Conservation (phyloP, 2,113 vertebrate genomes). For the Sylvilagus bachmani region DNA sequence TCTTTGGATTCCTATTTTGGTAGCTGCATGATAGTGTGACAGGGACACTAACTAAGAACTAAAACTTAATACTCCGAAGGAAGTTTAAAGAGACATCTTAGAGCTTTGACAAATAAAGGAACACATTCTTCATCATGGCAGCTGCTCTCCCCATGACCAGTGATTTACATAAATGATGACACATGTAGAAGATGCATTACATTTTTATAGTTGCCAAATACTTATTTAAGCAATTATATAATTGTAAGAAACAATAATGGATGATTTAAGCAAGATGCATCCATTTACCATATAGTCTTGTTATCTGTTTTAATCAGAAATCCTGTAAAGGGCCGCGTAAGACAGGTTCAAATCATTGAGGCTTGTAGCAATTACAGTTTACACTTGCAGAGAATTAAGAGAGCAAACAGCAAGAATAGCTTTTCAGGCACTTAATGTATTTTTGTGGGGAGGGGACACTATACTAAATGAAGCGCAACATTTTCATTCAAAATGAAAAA, state of each 20-base stretch:
- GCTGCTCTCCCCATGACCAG: not conserved
- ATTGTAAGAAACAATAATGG: not conserved
- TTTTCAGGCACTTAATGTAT: not conserved
- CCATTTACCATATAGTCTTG: not conserved
- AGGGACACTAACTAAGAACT: slow-evolving; percentile 13
- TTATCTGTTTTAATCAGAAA: slow-evolving; percentile 16
- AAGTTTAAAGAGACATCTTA: not conserved
- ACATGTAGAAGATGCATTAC: not conserved
- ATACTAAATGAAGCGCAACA: slow-evolving; percentile 8
- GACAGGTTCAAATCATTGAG: not conserved
- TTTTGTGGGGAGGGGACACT: not conserved
- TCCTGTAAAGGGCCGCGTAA: not conserved
- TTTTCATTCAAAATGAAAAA: slow-evolving; percentile 57
- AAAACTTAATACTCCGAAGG: not conserved
- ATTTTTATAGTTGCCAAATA: not conserved
- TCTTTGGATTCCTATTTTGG: slow-evolving; percentile 36
- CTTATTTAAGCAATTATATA: not conserved
- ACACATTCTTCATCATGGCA: not conserved
- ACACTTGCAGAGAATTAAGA: not conserved
- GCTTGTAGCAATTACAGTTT: slow-evolving; percentile 25
- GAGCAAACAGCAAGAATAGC: not conserved
- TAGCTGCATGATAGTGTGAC: not conserved
- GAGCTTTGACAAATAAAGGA: not conserved
- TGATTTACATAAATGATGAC: not conserved
- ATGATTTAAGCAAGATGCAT: not conserved